Evolutionary conservation across 2,113 vertebrate species (phyloP).

Genomic region (Xyrauchen texanus): DNA sequence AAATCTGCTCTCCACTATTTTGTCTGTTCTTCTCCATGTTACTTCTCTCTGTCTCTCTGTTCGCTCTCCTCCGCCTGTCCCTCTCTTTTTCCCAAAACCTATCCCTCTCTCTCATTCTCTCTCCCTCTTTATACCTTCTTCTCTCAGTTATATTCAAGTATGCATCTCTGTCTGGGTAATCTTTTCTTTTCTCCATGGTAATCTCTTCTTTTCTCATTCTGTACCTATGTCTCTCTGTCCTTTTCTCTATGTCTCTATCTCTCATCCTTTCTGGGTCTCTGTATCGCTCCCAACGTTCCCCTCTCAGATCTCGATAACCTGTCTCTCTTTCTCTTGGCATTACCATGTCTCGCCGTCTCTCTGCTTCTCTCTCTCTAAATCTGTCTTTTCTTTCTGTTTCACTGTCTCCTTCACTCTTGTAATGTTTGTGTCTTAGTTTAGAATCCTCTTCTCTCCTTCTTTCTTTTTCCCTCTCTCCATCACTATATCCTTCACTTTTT

Average conservation of each 20-base stretch:
- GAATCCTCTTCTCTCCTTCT: conserved; percentile 41
- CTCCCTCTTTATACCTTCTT: conserved; percentile 19
- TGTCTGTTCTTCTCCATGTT: conserved; percentile 39
- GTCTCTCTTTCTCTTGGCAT: not conserved
- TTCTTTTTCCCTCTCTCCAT: conserved; percentile 58
- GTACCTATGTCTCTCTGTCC: not conserved
- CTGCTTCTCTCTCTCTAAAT: conserved; percentile 48
- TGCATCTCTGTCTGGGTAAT: not conserved
- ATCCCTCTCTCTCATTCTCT: not conserved
- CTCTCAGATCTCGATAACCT: not conserved
- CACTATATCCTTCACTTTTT: conserved; percentile 69
- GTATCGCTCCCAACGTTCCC: not conserved
- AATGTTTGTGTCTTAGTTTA: conserved; percentile 53
- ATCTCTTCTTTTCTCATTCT: conserved; percentile 6
- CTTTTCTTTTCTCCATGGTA: not conserved
- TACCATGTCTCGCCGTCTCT: conserved; percentile 9
- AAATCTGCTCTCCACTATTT: not conserved
- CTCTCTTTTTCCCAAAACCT: conserved; percentile 1
- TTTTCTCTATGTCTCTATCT: not conserved
- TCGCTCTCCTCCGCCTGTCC: conserved; percentile 27
- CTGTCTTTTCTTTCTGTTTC: conserved; percentile 27
- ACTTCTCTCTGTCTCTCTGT: conserved; percentile 17
- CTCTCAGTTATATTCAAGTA: conserved; percentile 6
- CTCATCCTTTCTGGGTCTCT: not conserved
- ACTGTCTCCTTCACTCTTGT: conserved; percentile 65